Evolutionary conservation across 2,888 invertebrate species (phyloP), one percentile per base, ranked within the genome.

Genomic region (Crocallis elinguaria): DNA sequence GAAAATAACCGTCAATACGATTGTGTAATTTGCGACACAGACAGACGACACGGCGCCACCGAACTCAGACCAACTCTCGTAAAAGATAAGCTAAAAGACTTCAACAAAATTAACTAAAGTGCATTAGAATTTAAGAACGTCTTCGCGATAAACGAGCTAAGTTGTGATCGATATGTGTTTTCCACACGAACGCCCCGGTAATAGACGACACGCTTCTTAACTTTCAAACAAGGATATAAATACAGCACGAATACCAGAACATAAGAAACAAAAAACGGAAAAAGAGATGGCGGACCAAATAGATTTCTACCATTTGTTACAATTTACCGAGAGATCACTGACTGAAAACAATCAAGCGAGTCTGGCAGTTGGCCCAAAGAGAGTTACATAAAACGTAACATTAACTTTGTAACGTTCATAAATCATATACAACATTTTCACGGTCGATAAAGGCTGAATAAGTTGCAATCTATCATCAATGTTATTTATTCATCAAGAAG

Each of bases 11-110:
- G 58, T 68, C 57, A 63, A 59, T 64, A 60, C 51, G 62, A 67
- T 66, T 62, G 69, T 67, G 67, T 69, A 65, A 69, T 69, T 67
- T 54, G 62, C 70, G 33, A 46, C 60, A 66, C 68, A 53, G 62
- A 63, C 71, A 84, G 85, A 85, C 84, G 66, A 56, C 50, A 61
- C 68, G 85, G 82, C 84, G 86, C 84, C 82, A 60, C 55, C 60
- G 64, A 64, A 63, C 69, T 64, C 72, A 72, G 75, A 79, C 77
- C 69, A 71, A 73, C 64, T 68, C 74, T 74, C 77, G 73, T 81
- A 82, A 82, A 82, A 81, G 77, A 80, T 79, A 80, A 80, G 71
- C 71, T 37, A 48, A 17, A 71, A 67, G 69, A 38, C 45, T 68
- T 71, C 69, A 66, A 66, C 41, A 46, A 54, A 71, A 72, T 67